Conservation (phyloP, 1,140 invertebrate species). For the Magallana ariakensis region DNA sequence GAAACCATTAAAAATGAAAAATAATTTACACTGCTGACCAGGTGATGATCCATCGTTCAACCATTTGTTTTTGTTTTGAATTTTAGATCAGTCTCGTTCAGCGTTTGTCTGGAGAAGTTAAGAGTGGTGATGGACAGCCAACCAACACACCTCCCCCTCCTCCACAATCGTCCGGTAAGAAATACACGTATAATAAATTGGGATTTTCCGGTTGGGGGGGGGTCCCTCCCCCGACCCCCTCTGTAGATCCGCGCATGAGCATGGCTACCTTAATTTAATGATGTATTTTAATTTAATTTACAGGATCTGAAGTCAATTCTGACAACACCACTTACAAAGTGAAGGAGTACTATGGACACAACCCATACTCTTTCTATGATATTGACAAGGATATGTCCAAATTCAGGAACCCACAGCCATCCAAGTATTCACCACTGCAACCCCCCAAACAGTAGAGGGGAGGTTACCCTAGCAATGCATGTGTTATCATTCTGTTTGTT, state of each 20-base stretch:
- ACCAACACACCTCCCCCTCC: neutral
- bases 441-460: neutral
- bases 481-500: too few relatives aligned
- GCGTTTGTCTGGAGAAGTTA: neutral
- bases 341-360: conserved; percentile 48
- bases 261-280: too few relatives aligned
- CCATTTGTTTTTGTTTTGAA: neutral
- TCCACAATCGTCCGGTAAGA: neutral
- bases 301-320: neutral
- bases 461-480: too few relatives aligned
- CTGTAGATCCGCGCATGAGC: too few relatives aligned
- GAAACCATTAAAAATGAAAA: too few relatives aligned
- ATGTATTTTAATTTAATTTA: neutral
- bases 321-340: conserved; percentile 46
- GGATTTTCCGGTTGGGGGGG: too few relatives aligned
- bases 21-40: too few relatives aligned
- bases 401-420: conserved; percentile 43
- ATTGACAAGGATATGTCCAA: conserved; percentile 48
- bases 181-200: too few relatives aligned
- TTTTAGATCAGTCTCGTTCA: conserved; percentile 17
- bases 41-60: too few relatives aligned
- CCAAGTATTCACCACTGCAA: neutral
- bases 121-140: neutral
- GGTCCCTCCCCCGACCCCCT: too few relatives aligned
- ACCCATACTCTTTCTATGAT: conserved; percentile 47